Conservation (phyloP, 2,888 invertebrate genomes). For the Habrosyne pyritoides region DNA sequence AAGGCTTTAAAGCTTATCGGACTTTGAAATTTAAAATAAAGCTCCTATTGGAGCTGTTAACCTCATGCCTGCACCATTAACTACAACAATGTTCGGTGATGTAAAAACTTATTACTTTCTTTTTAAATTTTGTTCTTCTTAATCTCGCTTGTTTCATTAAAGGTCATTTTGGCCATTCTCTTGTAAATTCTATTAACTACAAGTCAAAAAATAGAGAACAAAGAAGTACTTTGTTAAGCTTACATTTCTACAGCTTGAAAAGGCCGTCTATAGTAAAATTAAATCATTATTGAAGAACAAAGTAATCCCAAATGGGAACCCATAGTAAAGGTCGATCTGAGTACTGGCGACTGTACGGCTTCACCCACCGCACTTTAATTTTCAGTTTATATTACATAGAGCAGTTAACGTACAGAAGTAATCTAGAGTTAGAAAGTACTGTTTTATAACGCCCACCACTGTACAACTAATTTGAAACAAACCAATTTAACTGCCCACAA, state of each 20-base stretch:
- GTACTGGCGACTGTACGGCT: conserved; percentile 46
- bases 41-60: conserved; percentile 6
- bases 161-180: background rate
- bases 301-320: conserved; percentile 51
- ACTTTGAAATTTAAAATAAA: conserved; percentile 10
- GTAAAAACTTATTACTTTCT: conserved; percentile 2
- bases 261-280: conserved; percentile 24
- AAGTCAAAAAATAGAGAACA: too few relatives aligned
- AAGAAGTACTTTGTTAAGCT: too few relatives aligned
- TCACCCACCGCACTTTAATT: conserved; percentile 32
- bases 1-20: conserved; percentile 41
- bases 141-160: background rate
- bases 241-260: background rate
- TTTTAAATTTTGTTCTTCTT: background rate
- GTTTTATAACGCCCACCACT: background rate
- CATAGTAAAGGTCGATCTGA: conserved; percentile 57
- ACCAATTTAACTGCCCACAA: background rate
- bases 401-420: conserved; percentile 2
- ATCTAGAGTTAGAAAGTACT: background rate
- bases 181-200: background rate
- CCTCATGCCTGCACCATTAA: conserved; percentile 10
- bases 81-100: background rate
- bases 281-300: conserved; percentile 33
- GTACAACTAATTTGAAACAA: conserved; percentile 2
- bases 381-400: conserved; percentile 4